phyloP scores from a whole-genome alignment of 2,888 invertebrate genomes.

The Automeris io region DNA sequence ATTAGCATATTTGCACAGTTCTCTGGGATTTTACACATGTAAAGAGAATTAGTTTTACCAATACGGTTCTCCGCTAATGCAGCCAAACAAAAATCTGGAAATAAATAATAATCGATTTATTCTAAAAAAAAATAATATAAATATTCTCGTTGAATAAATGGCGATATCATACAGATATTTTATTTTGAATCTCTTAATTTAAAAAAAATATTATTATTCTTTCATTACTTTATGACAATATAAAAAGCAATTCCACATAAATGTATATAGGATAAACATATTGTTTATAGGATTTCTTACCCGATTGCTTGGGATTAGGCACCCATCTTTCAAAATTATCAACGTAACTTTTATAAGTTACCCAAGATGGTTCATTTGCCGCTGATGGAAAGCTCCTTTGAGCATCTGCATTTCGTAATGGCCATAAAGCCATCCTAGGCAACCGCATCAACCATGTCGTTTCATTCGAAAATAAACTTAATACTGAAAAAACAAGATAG shows the following conservation, averaged over 20 bases:
- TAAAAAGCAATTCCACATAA: too few relatives aligned
- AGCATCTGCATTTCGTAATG: neutral
- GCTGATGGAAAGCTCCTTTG: neutral
- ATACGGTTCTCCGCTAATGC: conserved; percentile 22
- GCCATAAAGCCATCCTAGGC: neutral
- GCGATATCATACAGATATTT: too few relatives aligned
- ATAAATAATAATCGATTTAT: conserved; percentile 9
- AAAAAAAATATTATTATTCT: too few relatives aligned
- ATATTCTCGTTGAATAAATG: too few relatives aligned
- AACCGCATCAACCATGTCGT: neutral
- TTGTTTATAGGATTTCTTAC: too few relatives aligned
- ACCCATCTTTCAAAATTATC: conserved; percentile 14
- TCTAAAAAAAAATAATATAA: too few relatives aligned
- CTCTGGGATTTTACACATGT: conserved; percentile 20
- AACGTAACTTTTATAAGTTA: neutral
- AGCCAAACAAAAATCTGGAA: conserved; percentile 31
- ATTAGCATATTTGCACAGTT: conserved; percentile 24
- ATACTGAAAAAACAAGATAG: neutral
- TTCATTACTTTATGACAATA: too few relatives aligned
- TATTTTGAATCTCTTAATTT: too few relatives aligned
- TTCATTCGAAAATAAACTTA: conserved; percentile 2
- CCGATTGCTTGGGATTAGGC: conserved; percentile 30
- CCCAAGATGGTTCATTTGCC: conserved; percentile 5
- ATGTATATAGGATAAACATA: too few relatives aligned
- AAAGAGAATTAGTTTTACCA: conserved; percentile 6